A percentile compares a stretch with the other conserved stretches of the same genome.
Evolutionary conservation across 2,113 vertebrate species (phyloP).

Genomic region (Lasiurus cinereus): DNA sequence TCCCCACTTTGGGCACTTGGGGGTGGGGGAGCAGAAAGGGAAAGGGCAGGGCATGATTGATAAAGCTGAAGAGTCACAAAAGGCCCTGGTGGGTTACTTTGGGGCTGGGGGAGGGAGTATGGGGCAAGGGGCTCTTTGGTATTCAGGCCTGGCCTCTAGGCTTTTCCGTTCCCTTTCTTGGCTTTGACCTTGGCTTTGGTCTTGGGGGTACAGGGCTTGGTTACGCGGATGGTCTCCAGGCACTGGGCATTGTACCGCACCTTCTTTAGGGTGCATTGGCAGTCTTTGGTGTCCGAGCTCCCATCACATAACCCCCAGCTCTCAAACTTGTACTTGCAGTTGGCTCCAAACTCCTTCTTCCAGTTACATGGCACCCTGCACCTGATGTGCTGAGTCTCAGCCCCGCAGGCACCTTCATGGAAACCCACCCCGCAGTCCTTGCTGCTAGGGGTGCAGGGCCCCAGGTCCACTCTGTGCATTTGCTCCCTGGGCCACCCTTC

Average conservation of each 20-base stretch:
- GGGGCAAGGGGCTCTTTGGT: not conserved
- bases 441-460: slow-evolving; percentile 91
- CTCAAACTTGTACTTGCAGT: slow-evolving; percentile 97
- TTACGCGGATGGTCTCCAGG: slow-evolving; percentile 92
- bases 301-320: slow-evolving; percentile 93
- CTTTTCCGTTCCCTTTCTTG: slow-evolving; percentile 91
- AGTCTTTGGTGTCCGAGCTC: slow-evolving; percentile 90
- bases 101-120: not conserved
- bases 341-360: slow-evolving; percentile 96
- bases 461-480: slow-evolving; percentile 92
- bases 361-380: slow-evolving; percentile 97
- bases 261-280: slow-evolving; percentile 94
- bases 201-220: slow-evolving; percentile 94
- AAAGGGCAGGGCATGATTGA: slow-evolving; percentile 63
- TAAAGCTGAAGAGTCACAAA: slow-evolving; percentile 84
- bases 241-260: slow-evolving; percentile 95
- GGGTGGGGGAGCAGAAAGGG: not conserved
- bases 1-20: slow-evolving; percentile 47
- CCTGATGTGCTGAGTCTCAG: slow-evolving; percentile 90
- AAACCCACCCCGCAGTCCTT: slow-evolving; percentile 88
- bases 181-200: slow-evolving; percentile 85
- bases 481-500: slow-evolving; percentile 88
- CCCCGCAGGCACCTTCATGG: slow-evolving; percentile 66
- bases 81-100: slow-evolving; percentile 78
- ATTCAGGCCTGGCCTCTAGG: slow-evolving; percentile 78